Evolutionary conservation across 2,797 vertebrate species (phyloP).

Genomic region (Pelochelys cantorii): DNA sequence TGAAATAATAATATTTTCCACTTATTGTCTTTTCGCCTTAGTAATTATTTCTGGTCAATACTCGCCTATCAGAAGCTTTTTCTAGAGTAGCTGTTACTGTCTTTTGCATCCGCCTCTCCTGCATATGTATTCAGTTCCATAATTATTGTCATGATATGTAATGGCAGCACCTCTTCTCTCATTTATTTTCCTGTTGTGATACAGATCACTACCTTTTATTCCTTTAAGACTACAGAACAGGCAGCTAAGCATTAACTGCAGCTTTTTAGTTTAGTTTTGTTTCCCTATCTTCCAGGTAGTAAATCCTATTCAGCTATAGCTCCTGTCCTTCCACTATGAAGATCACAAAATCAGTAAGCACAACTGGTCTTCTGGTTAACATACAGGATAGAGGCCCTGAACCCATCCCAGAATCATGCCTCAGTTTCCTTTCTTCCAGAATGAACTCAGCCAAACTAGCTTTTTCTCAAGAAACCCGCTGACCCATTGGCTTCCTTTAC

Average conservation of each 20-base stretch:
- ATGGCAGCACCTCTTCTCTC: neutral
- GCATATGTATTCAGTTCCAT: neutral
- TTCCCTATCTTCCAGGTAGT: neutral
- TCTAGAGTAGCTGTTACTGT: neutral
- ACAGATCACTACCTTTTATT: neutral
- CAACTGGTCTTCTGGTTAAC: rapidly evolving
- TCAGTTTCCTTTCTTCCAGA: neutral
- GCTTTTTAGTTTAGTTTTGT: neutral
- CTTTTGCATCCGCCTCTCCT: neutral
- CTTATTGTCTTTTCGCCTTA: neutral
- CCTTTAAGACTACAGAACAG: neutral
- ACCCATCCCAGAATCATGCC: neutral
- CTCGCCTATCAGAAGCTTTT: neutral
- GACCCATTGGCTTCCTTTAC: neutral
- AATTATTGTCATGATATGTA: neutral
- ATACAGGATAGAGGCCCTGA: neutral
- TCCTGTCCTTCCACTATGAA: rapidly evolving
- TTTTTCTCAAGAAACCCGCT: neutral
- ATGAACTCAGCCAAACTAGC: neutral
- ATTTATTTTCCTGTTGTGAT: neutral
- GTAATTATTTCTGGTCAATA: slow-evolving; percentile 5
- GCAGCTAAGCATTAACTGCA: neutral
- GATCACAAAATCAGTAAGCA: rapidly evolving
- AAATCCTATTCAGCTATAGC: neutral
- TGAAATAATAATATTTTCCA: neutral